A percentile compares a stretch with the other conserved stretches of the same genome.
Conservation (phyloP, 2,888 invertebrate genomes). For the Drosophila rellima region DNA sequence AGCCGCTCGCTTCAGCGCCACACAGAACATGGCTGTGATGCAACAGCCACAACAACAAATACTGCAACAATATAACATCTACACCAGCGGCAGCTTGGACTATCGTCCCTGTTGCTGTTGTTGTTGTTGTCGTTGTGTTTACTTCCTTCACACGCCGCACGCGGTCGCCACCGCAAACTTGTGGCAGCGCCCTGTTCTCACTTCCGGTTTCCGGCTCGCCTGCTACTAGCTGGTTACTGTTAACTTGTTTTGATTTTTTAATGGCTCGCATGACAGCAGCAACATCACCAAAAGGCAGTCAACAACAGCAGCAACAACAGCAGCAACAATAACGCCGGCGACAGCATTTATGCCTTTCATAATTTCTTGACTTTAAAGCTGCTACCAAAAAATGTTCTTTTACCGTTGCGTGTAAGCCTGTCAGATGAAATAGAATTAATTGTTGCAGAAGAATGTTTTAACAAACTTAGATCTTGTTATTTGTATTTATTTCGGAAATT, state of each 20-base stretch:
- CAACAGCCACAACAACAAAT: conserved; percentile 47
- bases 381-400: conserved; percentile 6
- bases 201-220: conserved; percentile 78
- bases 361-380: conserved; percentile 55
- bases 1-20: conserved; percentile 46
- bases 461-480: neutral
- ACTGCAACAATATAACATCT: conserved; percentile 22
- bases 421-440: conserved; percentile 5
- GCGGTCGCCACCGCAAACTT: conserved; percentile 71
- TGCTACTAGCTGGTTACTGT: conserved; percentile 68
- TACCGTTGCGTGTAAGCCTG: conserved; percentile 11
- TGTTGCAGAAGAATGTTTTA: neutral
- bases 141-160: conserved; percentile 70
- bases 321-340: conserved; percentile 36
- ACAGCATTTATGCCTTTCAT: conserved; percentile 56
- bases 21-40: conserved; percentile 55
- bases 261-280: conserved; percentile 72
- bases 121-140: conserved; percentile 40
- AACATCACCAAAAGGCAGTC: conserved; percentile 26
- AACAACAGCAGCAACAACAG: conserved; percentile 19
- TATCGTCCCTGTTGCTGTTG: conserved; percentile 19
- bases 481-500: neutral
- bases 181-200: conserved; percentile 76
- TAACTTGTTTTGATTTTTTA: conserved; percentile 82
- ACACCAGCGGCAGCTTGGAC: conserved; percentile 37